These are phyloP conservation scores for Iphiclides podalirius DNA, from an alignment of 2,888 invertebrate genomes.

Conservation along the genomic window DNA sequence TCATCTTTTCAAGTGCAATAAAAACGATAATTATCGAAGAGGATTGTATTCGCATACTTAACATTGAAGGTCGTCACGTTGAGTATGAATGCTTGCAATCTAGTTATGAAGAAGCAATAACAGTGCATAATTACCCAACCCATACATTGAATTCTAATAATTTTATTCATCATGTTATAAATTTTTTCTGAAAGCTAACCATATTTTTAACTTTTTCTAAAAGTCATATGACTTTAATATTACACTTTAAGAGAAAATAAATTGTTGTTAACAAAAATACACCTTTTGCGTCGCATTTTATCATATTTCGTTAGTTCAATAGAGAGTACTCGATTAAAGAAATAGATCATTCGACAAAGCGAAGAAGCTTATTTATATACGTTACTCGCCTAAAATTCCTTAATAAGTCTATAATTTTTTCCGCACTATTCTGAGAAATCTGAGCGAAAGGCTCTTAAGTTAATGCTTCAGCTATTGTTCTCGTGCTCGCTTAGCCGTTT, in stretches of 20 bases:
- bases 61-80: slow-evolving; percentile 12
- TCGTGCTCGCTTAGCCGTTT: background rate
- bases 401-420: slow-evolving; percentile 4
- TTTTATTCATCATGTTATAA: too few species aligned
- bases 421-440: slow-evolving; percentile 15
- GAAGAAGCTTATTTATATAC: too few species aligned
- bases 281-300: too few species aligned
- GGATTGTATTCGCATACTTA: slow-evolving; percentile 6
- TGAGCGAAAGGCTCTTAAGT: background rate
- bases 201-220: slow-evolving; percentile 19
- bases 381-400: background rate
- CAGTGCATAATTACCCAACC: slow-evolving; percentile 2
- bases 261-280: too few species aligned
- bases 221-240: slow-evolving; percentile 22
- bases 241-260: too few species aligned
- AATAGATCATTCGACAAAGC: too few species aligned
- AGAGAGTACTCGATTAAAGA: too few species aligned
- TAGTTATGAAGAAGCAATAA: slow-evolving; percentile 17
- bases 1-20: slow-evolving; percentile 14
- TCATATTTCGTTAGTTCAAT: too few species aligned
- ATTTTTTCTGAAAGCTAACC: too few species aligned
- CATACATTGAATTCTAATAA: background rate
- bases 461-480: slow-evolving; percentile 19
- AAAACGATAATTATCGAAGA: slow-evolving; percentile 9
- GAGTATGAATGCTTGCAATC: slow-evolving; percentile 10